phyloP scores from a whole-genome alignment of 2,113 vertebrate genomes.

The Australoheros scitulus region DNA sequence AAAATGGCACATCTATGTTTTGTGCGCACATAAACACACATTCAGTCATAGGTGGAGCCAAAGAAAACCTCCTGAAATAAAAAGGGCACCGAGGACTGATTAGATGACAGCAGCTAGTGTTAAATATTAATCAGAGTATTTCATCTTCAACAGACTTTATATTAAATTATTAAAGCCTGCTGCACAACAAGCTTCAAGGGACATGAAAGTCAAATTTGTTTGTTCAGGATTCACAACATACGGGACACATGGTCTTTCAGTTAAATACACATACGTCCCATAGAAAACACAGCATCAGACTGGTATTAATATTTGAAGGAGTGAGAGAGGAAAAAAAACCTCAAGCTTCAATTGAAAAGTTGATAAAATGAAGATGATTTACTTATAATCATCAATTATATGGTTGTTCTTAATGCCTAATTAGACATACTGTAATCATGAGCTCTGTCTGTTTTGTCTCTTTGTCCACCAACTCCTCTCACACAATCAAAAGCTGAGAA shows the following conservation, averaged over 20 bases:
- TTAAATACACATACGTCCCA: neutral
- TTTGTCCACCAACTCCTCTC: neutral
- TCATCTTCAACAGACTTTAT: neutral
- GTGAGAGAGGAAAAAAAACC: neutral
- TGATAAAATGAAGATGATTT: neutral
- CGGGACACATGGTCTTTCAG: neutral
- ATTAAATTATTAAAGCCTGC: neutral
- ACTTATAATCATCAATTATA: neutral
- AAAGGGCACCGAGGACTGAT: neutral
- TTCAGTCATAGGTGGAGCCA: neutral
- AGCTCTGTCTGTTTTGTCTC: neutral
- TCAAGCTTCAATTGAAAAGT: neutral
- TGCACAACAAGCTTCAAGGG: neutral
- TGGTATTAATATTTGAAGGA: neutral
- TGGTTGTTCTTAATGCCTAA: neutral
- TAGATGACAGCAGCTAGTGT: neutral
- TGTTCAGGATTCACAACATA: neutral
- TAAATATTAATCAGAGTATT: neutral
- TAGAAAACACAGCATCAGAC: neutral
- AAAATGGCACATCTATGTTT: conserved; percentile 13
- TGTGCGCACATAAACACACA: neutral
- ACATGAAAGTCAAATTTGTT: neutral
- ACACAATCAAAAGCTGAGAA: neutral
- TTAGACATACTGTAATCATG: neutral
- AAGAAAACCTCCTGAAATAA: neutral